These are phyloP conservation scores for Piscicola geometra DNA, from an alignment of 2,888 invertebrate species.

Conservation along the genomic window DNA sequence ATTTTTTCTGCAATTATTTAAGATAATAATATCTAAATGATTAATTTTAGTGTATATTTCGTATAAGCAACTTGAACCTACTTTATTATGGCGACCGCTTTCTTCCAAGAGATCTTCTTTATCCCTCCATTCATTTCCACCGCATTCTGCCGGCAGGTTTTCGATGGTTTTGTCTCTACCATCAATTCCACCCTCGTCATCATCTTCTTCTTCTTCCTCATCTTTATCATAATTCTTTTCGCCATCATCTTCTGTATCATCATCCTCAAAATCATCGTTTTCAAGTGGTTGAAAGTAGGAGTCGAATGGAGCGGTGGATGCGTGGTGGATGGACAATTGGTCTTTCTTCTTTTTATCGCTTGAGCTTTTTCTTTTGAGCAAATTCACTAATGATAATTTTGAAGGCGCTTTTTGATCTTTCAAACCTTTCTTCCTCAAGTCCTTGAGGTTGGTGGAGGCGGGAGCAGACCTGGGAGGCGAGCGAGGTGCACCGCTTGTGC, in stretches of 20 bases:
- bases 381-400: neutral
- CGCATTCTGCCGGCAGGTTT: neutral
- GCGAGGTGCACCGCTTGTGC: neutral
- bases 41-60: too few species aligned
- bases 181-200: neutral
- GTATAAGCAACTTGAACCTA: too few species aligned
- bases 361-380: slow-evolving; percentile 1
- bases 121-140: too few species aligned
- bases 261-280: too few species aligned
- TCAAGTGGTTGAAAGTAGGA: neutral
- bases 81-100: too few species aligned
- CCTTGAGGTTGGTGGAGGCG: neutral
- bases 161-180: neutral
- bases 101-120: too few species aligned
- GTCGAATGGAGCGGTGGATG: neutral
- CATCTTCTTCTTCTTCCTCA: neutral
- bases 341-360: neutral
- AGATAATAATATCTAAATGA: too few species aligned
- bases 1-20: too few species aligned
- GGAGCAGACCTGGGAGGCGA: neutral
- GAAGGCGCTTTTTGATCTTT: neutral
- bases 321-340: neutral
- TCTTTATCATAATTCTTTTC: neutral
- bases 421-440: neutral
- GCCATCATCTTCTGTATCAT: too few species aligned